Base-by-base conservation (phyloP, 2,888 invertebrate species). In the Cephus pulcher region DNA sequence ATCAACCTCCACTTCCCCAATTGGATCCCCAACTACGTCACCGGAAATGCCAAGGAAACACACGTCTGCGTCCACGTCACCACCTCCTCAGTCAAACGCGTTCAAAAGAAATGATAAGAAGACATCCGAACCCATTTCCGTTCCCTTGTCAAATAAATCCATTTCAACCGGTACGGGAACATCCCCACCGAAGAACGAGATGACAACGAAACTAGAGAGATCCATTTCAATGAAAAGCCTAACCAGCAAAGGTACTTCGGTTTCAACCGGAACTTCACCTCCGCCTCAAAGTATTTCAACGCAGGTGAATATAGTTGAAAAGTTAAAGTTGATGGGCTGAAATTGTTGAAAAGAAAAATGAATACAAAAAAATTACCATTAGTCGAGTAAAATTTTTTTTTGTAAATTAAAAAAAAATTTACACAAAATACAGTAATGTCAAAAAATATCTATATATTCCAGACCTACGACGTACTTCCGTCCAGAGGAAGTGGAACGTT, bases 241-340 rank as follows among this genome's bases (percentile, higher is more conserved):
- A n/a, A 34, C 76, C 71, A 76, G 9, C 68, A 81, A 82, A 79
- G 80, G 81, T 69, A 81, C 78, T 77, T 89, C 92, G 40, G 92
- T 92, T 73, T 96, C 96, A 79, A 96, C 95, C 75, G 96, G 96
- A 80, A 97, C 97, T 56, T 97, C 97, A 56, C 97, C 97, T 73
- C 96, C 97, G 56, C 97, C 97, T 3, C 97, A 97, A 91, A 96
- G 93, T 89, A 97, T 96, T 88, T 96, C 97, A 35, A 97, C 97
- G 34, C 97, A 97, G 94, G 96, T 96, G 91, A 87, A 87, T 83
- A 77, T 23, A 1, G 40, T 56, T 23, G 40, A 56, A 56, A 23
- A 56, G 15, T 9, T 1, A 2, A 23, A 56, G 40, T 15, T 9
- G 23, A 23, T 6, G 0, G 4, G 40, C 15, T 6, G 40, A 40